Conservation (phyloP, 1,140 invertebrate genomes). For the Oscheius sp. region DNA sequence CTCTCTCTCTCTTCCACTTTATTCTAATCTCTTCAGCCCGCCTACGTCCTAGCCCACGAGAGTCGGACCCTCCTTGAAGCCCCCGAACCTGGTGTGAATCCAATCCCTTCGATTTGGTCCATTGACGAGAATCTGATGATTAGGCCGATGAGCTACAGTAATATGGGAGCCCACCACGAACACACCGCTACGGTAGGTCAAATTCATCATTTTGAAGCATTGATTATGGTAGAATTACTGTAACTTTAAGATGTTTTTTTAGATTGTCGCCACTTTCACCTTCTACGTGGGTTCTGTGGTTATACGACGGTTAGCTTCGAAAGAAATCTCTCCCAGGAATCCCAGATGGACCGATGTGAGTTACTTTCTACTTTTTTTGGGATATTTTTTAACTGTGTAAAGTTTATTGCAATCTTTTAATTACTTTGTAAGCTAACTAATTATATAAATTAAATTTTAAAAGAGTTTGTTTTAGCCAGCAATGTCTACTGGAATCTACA, state of each 20-base stretch:
- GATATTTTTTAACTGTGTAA: neutral
- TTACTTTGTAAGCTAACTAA: no score
- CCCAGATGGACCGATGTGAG: constrained; percentile 44
- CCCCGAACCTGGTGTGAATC: no score
- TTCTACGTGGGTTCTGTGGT: constrained; percentile 46
- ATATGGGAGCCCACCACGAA: neutral
- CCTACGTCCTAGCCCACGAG: constrained; percentile 41
- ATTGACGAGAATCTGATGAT: constrained; percentile 30
- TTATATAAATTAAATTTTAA: no score
- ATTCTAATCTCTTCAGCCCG: no score
- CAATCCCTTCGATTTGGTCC: neutral
- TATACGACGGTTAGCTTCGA: constrained; percentile 48
- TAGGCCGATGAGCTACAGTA: constrained; percentile 28
- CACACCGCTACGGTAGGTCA: neutral
- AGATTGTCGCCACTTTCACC: neutral
- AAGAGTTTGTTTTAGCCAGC: constrained; percentile 20
- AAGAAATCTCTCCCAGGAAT: constrained; percentile 32
- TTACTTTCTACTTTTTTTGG: neutral
- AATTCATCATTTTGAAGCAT: no score
- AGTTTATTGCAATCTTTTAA: no score
- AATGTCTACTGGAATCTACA: constrained; percentile 48
- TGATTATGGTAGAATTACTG: no score
- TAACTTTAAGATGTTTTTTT: neutral
- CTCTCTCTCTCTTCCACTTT: no score
- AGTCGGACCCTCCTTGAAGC: neutral